Base-by-base conservation (phyloP, 1,140 invertebrate species). In the Bombus vancouverensis region DNA sequence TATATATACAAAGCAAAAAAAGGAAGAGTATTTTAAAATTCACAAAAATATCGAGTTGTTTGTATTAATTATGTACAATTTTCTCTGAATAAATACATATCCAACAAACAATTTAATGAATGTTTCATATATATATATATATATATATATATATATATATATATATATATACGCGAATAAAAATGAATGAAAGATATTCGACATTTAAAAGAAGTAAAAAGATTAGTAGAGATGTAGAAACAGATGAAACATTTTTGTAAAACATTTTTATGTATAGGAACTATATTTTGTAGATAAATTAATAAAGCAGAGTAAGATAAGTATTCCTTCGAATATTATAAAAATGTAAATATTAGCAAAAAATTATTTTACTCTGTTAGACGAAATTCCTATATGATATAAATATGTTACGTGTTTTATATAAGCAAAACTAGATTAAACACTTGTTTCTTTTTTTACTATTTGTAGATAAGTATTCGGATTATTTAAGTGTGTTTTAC, bases 361-460 rank as follows among this genome's bases (percentile, higher is more conserved):
- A 78, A 83, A 80, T 68, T 62, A 28, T 76, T 66, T 53, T 25
- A 12, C 34, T 25, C 37, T 75, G 28, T 73, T 42, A 22, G 42
- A 73, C 68, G 9, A 76, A 57, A 65, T 44, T 12, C 66, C 59
- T 62, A 87, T 53, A 22, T 53, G 47, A 53, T 53, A 22, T 85
- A 81, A 76, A 85, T 83, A 87, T 70, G 62, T 62, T 53, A 37
- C 8, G 42, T 44, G 59, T 37, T 42, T 42, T 10, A 59, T 72
- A 37, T 65, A 59, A 39, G 15, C 68, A 82, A 75, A 85, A 62
- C 10, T 62, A 44, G 37, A 86, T 92, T 83, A 95, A 79, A 95
- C 94, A 42, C 94, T 95, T 39, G 94, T 95, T 90, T 95, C 94
- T 87, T 93, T 95, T 44, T 95, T 95, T 0, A 92, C 73, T 62